A percentile compares a stretch with the other conserved stretches of the same genome.
phyloP scores from a whole-genome alignment of 2,888 invertebrate genomes.

The Stenodera caucasica region DNA sequence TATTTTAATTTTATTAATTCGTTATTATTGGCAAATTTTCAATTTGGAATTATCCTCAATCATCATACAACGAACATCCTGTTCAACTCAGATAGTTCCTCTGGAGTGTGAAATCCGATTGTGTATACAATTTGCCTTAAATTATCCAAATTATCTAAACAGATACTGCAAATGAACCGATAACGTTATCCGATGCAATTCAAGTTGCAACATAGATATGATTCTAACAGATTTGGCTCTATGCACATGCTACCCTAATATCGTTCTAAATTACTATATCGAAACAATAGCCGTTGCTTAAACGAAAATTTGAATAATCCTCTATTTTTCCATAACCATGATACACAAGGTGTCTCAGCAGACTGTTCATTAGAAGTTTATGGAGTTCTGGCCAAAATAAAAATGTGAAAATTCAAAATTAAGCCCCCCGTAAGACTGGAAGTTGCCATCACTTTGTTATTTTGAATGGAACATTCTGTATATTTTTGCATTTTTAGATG shows the following conservation, averaged over 20 bases:
- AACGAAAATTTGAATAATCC: too few relatives aligned
- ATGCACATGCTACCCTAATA: not conserved
- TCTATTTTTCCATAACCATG: too few relatives aligned
- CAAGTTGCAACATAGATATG: slow-evolving; percentile 11
- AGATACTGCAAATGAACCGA: slow-evolving; percentile 46
- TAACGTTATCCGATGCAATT: slow-evolving; percentile 36
- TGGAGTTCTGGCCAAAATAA: too few relatives aligned
- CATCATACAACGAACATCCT: slow-evolving; percentile 16
- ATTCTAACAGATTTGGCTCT: not conserved
- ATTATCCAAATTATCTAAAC: slow-evolving; percentile 47
- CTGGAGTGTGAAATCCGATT: slow-evolving; percentile 47
- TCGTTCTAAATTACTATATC: not conserved
- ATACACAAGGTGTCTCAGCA: too few relatives aligned
- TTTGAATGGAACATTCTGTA: too few relatives aligned
- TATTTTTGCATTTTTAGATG: too few relatives aligned
- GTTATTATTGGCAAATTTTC: not conserved
- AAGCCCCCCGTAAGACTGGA: too few relatives aligned
- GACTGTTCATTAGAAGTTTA: too few relatives aligned
- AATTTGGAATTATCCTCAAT: slow-evolving; percentile 8
- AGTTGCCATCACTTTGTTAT: too few relatives aligned
- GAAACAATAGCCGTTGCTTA: not conserved
- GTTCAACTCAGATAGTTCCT: slow-evolving; percentile 38
- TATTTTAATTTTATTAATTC: not conserved
- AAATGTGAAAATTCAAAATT: too few relatives aligned
- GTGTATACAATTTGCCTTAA: slow-evolving; percentile 48